These are phyloP conservation scores for Promerops cafer DNA, from an alignment of 2,113 vertebrate species.

Conservation along the genomic window DNA sequence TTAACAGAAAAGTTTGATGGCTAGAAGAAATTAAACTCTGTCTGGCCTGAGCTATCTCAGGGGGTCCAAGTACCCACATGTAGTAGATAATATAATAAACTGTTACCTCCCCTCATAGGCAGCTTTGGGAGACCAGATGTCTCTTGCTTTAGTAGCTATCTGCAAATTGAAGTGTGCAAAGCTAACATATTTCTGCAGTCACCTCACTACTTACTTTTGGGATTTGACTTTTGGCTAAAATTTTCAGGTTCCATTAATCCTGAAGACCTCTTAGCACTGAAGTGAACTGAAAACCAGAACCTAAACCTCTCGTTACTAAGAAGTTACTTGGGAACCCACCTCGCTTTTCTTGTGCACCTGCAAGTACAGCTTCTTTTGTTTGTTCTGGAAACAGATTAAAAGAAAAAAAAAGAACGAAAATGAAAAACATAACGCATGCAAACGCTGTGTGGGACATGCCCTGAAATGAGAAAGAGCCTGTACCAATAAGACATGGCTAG, in stretches of 20 bases:
- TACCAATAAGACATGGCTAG: not conserved
- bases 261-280: not conserved
- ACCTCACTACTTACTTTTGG: not conserved
- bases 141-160: not conserved
- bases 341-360: not conserved
- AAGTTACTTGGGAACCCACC: not conserved
- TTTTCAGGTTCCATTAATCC: not conserved
- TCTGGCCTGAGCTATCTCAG: not conserved
- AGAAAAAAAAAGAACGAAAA: not conserved
- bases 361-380: not conserved
- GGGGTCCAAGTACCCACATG: not conserved
- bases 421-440: not conserved
- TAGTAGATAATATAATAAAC: not conserved
- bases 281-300: not conserved
- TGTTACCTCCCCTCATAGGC: not conserved
- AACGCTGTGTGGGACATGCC: not conserved
- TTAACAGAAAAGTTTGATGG: not conserved
- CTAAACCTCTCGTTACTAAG: not conserved
- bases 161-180: not conserved
- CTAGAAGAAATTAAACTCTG: slow-evolving; percentile 10
- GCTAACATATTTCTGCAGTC: not conserved
- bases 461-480: not conserved
- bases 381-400: not conserved
- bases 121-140: slow-evolving; percentile 10
- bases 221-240: not conserved